Percentiles rank a stretch among this genome's conserved stretches.
phyloP scores from a whole-genome alignment of 2,113 vertebrate species.

The Rynchops niger region DNA sequence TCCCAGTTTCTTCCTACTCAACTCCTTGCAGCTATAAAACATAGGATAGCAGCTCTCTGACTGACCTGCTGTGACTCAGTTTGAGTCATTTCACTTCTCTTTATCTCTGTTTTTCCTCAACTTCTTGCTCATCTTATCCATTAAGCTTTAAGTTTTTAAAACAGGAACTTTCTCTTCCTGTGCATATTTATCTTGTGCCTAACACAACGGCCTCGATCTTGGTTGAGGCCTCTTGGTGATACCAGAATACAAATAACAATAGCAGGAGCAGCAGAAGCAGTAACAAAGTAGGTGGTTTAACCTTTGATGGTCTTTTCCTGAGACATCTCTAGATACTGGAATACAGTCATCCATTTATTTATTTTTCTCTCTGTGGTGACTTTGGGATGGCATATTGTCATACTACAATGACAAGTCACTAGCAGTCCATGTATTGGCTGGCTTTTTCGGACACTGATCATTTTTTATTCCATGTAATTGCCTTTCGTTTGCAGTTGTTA shows the following conservation, averaged over 20 bases:
- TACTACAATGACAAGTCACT: background rate
- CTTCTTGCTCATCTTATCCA: conserved; percentile 34
- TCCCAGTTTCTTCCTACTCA: background rate
- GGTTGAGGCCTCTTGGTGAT: conserved; percentile 42
- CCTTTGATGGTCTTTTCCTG: conserved; percentile 5
- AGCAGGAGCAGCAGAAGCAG: conserved; percentile 55
- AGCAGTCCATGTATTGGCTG: background rate
- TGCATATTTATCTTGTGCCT: conserved; percentile 54
- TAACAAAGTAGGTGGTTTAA: conserved; percentile 54
- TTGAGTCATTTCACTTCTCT: conserved; percentile 18
- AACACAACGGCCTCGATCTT: background rate
- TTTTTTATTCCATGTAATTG: conserved; percentile 39
- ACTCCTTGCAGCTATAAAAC: background rate
- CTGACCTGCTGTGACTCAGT: background rate
- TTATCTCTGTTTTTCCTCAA: conserved; percentile 28
- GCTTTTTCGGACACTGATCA: background rate
- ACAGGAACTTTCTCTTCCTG: conserved; percentile 55
- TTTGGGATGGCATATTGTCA: conserved; percentile 8
- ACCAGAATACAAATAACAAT: conserved; percentile 64
- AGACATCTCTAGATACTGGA: background rate
- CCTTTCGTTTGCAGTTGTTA: conserved; percentile 10
- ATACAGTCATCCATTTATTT: background rate
- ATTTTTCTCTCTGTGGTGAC: background rate
- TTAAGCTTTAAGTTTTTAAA: conserved; percentile 14
- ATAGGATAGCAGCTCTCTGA: background rate